Conservation (phyloP, 2,113 vertebrate genomes). For the Pithys albifrons region DNA sequence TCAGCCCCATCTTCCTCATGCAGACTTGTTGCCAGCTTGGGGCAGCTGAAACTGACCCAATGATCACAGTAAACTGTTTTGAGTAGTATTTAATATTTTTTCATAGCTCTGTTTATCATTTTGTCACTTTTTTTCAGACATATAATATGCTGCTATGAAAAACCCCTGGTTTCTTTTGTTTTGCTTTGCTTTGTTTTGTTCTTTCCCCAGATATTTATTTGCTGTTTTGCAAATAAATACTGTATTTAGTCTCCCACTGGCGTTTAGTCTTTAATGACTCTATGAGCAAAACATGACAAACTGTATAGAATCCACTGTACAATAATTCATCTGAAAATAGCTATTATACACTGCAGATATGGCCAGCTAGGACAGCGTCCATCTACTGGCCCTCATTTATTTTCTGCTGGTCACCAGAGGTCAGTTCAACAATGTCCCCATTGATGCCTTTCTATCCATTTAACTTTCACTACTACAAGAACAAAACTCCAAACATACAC, state of each 20-base stretch:
- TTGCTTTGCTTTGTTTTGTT: not conserved
- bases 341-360: not conserved
- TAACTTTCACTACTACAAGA: constrained; percentile 57
- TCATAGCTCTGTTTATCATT: not conserved
- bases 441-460: not conserved
- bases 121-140: constrained; percentile 4
- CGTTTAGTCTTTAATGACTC: not conserved
- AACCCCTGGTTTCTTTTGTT: not conserved
- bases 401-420: constrained; percentile 42
- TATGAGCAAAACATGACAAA: not conserved
- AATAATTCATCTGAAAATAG: not conserved
- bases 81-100: not conserved
- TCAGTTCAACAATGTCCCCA: constrained; percentile 32
- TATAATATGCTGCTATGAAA: not conserved
- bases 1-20: not conserved
- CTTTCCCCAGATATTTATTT: not conserved
- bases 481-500: constrained; percentile 44
- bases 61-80: not conserved
- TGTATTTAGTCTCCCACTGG: not conserved
- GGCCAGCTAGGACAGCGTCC: not conserved
- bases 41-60: not conserved
- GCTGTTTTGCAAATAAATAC: not conserved
- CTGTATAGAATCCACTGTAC: not conserved
- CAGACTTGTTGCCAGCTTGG: not conserved
- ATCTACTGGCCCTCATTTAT: not conserved